Percentiles rank a stretch among this genome's conserved stretches.
These are phyloP conservation scores for Labeo rohita DNA, from an alignment of 2,113 vertebrate species.

Conservation along the genomic window DNA sequence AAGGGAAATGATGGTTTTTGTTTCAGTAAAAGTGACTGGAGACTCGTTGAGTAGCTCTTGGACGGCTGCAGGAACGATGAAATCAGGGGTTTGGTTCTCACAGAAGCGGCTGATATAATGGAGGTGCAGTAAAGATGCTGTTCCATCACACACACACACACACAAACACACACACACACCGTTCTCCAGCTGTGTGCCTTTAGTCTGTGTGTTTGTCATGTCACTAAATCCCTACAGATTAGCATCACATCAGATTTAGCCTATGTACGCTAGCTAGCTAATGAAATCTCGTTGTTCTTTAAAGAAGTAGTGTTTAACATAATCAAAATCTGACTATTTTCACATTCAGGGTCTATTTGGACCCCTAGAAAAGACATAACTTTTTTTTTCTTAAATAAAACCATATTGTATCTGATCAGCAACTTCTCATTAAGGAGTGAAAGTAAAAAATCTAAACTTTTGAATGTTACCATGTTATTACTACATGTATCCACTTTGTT, in stretches of 20 bases:
- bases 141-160: not conserved
- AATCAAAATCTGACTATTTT: no score
- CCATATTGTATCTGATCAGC: no score
- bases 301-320: not conserved
- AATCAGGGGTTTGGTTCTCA: slow-evolving; percentile 48
- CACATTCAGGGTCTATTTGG: no score
- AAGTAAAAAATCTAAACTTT: no score
- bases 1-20: slow-evolving; percentile 43
- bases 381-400: no score
- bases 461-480: no score
- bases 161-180: no score
- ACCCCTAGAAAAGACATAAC: no score
- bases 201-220: not conserved
- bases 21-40: slow-evolving; percentile 51
- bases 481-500: no score
- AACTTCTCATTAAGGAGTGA: no score
- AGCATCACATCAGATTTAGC: not conserved
- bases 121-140: slow-evolving; percentile 29
- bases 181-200: not conserved
- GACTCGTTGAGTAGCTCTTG: slow-evolving; percentile 46
- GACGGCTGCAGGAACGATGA: slow-evolving; percentile 38
- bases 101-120: slow-evolving; percentile 42
- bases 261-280: no score
- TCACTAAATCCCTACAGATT: not conserved
- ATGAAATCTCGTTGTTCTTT: not conserved